Evolutionary conservation across 2,797 vertebrate genomes (phyloP).

Genomic region (Sebastes diaconus): DNA sequence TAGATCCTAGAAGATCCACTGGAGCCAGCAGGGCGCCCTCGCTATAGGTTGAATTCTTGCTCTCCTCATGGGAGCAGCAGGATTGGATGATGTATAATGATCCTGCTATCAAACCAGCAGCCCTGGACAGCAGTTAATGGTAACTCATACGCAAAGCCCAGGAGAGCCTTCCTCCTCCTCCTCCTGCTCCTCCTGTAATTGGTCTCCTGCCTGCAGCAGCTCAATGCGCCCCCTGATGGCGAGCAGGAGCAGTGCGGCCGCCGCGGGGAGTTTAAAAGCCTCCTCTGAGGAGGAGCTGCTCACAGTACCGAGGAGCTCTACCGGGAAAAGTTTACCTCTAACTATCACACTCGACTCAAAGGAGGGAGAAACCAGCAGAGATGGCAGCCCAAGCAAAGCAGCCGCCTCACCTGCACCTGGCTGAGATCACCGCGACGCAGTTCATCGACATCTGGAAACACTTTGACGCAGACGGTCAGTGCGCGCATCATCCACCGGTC

Average conservation of each 20-base stretch:
- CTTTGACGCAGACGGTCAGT: constrained; percentile 94
- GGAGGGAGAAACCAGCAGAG: constrained; percentile 47
- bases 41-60: constrained; percentile 29
- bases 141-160: constrained; percentile 41
- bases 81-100: constrained; percentile 43
- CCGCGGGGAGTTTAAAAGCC: constrained; percentile 80
- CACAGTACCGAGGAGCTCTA: constrained; percentile 59
- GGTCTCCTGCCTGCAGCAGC: constrained; percentile 20
- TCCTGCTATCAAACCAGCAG: constrained; percentile 41
- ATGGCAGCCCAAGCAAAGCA: constrained; percentile 88
- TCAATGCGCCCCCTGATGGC: constrained; percentile 73
- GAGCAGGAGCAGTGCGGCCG: constrained; percentile 20
- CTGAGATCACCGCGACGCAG: constrained; percentile 92
- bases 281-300: constrained; percentile 53
- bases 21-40: constrained; percentile 16
- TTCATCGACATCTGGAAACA: constrained; percentile 97
- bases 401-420: constrained; percentile 89
- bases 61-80: constrained; percentile 10
- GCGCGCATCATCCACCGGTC: background rate
- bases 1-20: background rate
- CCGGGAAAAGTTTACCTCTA: constrained; percentile 65
- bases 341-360: constrained; percentile 32
- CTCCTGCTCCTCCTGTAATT: constrained; percentile 30
- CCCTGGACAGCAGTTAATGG: constrained; percentile 37
- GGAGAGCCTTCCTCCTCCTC: constrained; percentile 1